A percentile compares a stretch with the other conserved stretches of the same genome.
These are phyloP conservation scores for Scomberomorus guttatus DNA, from an alignment of 2,797 vertebrate genomes.

Conservation along the genomic window DNA sequence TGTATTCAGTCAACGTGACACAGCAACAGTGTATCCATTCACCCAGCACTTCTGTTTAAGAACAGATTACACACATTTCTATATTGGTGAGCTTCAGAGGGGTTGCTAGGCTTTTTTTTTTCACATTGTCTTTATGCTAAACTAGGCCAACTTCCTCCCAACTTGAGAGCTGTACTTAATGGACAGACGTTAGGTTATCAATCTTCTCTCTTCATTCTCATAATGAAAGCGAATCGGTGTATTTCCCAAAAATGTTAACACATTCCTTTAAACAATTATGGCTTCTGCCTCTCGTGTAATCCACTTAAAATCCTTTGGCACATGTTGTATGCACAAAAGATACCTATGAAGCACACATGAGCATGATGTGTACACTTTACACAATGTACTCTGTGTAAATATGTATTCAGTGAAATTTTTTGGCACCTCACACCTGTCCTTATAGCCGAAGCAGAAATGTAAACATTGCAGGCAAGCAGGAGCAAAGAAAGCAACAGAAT, in stretches of 20 bases:
- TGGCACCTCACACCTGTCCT: slow-evolving; percentile 12
- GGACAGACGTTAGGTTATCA: neutral
- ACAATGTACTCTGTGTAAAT: slow-evolving; percentile 39
- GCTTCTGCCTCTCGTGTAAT: neutral
- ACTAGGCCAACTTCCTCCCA: neutral
- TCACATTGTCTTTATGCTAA: no score
- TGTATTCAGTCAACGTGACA: neutral
- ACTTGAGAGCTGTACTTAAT: neutral
- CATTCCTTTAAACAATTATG: neutral
- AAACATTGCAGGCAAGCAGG: slow-evolving; percentile 34
- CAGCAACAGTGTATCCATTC: neutral
- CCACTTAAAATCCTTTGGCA: neutral
- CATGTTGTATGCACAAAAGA: neutral
- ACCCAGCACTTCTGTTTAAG: neutral
- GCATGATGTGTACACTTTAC: neutral
- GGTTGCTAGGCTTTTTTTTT: no score
- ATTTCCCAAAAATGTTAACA: neutral
- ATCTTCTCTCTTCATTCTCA: neutral
- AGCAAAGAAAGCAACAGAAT: slow-evolving; percentile 29
- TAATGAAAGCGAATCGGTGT: neutral
- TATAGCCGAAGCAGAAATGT: slow-evolving; percentile 33
- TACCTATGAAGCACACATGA: slow-evolving; percentile 5
- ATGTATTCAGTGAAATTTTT: slow-evolving; percentile 39
- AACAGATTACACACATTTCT: neutral
- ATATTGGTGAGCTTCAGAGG: no score